phyloP scores from a whole-genome alignment of 2,797 vertebrate species.

The Kryptolebias ocellatus region DNA sequence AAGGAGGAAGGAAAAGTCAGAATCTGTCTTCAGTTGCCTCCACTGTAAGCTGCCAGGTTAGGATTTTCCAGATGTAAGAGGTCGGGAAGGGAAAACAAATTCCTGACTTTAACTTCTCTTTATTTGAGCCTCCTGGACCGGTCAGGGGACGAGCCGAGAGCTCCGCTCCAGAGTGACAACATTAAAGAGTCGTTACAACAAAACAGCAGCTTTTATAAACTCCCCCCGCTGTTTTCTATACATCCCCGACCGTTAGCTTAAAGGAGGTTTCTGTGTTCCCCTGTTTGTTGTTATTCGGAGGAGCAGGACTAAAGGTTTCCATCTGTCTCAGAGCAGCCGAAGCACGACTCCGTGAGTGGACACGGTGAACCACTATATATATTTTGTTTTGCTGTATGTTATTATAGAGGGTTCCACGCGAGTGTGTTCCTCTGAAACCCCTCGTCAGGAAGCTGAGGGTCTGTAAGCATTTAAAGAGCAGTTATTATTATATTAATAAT shows the following conservation, averaged over 20 bases:
- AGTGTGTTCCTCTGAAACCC: conserved; percentile 39
- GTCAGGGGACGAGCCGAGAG: too few species aligned
- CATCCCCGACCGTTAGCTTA: too few species aligned
- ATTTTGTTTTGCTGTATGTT: conserved; percentile 15
- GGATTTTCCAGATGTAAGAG: conserved; percentile 68
- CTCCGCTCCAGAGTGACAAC: too few species aligned
- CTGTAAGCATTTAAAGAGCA: conserved; percentile 71
- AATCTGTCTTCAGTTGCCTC: conserved; percentile 47
- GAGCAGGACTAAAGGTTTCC: conserved; percentile 48
- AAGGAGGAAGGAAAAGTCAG: conserved; percentile 31
- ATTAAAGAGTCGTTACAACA: too few species aligned
- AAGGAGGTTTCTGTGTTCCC: conserved; percentile 6
- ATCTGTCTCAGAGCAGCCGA: conserved; percentile 61
- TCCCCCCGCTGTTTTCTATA: too few species aligned
- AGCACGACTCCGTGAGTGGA: conserved; percentile 25
- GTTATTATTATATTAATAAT: conserved; percentile 63
- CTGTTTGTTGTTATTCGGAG: conserved; percentile 12
- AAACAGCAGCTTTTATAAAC: too few species aligned
- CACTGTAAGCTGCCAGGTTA: conserved; percentile 57
- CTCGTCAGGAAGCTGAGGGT: conserved; percentile 30
- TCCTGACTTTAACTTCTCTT: background rate
- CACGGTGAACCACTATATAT: background rate
- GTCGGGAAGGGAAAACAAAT: conserved; percentile 20
- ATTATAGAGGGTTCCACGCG: conserved; percentile 1
- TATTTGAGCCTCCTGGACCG: conserved; percentile 3